phyloP scores from a whole-genome alignment of 2,888 invertebrate species.

The Seladonia tumulorum region DNA sequence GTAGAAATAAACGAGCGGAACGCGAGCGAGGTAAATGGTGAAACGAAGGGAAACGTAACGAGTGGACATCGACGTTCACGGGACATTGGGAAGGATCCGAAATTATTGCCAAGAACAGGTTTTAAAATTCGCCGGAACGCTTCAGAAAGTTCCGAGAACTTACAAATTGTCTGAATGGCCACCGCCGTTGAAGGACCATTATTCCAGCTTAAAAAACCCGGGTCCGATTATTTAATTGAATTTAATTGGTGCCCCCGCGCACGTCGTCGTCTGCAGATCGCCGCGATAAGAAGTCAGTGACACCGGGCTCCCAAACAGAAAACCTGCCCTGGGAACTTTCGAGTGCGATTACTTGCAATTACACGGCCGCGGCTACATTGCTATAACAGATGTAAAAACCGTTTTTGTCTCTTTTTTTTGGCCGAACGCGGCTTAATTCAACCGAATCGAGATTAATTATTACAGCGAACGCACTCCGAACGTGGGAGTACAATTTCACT shows the following conservation, averaged over 20 bases:
- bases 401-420: not conserved
- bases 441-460: not conserved
- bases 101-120: not conserved
- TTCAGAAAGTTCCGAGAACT: slow-evolving; percentile 17
- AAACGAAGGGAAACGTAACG: not conserved
- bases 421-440: not conserved
- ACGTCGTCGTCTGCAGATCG: slow-evolving; percentile 4
- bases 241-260: slow-evolving; percentile 30
- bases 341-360: slow-evolving; percentile 14
- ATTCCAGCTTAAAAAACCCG: slow-evolving; percentile 33
- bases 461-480: not conserved
- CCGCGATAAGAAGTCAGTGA: slow-evolving; percentile 26
- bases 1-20: not conserved
- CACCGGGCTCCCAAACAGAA: slow-evolving; percentile 10
- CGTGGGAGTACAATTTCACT: not conserved
- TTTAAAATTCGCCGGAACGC: slow-evolving; percentile 17
- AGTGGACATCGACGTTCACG: not conserved
- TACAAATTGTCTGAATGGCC: slow-evolving; percentile 27
- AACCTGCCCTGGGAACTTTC: not conserved
- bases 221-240: slow-evolving; percentile 44
- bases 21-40: not conserved
- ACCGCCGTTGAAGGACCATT: not conserved
- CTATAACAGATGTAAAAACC: not conserved
- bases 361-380: not conserved
- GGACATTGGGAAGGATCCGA: not conserved